Evolutionary conservation across 2,113 vertebrate genomes (phyloP).

Genomic region (Crocuta crocuta): DNA sequence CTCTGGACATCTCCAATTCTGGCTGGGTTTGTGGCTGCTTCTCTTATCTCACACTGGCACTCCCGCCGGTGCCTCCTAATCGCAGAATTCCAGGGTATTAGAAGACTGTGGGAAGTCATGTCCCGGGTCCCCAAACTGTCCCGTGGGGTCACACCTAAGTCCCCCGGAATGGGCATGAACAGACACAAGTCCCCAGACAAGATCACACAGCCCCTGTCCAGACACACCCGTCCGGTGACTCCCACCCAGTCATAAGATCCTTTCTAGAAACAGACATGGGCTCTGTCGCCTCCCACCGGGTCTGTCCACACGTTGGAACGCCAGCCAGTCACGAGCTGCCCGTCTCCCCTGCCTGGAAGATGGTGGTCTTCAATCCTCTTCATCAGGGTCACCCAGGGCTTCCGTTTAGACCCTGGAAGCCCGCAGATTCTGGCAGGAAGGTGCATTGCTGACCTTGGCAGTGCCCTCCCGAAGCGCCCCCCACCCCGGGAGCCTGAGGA

Average conservation of each 20-base stretch:
- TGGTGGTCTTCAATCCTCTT: no score
- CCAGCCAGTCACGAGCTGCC: not conserved
- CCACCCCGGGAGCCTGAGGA: not conserved
- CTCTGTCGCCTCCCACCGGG: no score
- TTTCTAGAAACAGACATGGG: not conserved
- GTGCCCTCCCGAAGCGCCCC: no score
- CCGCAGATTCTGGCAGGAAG: not conserved
- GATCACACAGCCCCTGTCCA: rapidly evolving
- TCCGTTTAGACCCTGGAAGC: not conserved
- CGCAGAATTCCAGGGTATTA: not conserved
- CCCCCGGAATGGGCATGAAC: not conserved
- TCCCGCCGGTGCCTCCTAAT: not conserved
- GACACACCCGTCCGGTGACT: rapidly evolving
- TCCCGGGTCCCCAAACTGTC: no score
- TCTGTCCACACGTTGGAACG: not conserved
- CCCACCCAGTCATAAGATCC: not conserved
- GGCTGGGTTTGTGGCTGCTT: not conserved
- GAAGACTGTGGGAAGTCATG: not conserved
- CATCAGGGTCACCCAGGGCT: rapidly evolving
- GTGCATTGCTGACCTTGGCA: not conserved
- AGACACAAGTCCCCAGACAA: not conserved
- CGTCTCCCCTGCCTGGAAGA: not conserved
- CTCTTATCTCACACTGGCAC: not conserved
- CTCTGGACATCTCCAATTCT: not conserved
- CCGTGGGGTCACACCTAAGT: rapidly evolving